phyloP scores from a whole-genome alignment of 2,888 invertebrate species.

The Unio pictorum region DNA sequence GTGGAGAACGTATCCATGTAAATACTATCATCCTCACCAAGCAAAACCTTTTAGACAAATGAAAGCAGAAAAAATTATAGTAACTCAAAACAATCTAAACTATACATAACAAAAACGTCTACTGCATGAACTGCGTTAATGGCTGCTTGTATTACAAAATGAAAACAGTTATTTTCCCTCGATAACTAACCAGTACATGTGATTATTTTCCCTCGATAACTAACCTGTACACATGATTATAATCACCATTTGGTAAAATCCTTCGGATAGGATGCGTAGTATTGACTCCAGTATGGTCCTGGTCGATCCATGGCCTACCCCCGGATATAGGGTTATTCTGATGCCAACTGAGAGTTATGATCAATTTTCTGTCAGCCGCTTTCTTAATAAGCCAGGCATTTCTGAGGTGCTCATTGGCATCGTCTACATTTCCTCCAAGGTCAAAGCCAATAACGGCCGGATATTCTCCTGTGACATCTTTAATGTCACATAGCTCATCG shows the following conservation, averaged over 20 bases:
- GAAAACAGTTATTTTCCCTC: too few species aligned
- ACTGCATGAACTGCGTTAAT: too few species aligned
- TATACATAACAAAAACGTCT: too few species aligned
- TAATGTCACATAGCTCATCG: slow-evolving; percentile 32
- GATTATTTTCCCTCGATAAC: neutral
- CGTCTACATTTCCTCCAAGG: slow-evolving; percentile 7
- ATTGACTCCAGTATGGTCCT: slow-evolving; percentile 12
- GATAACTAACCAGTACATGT: slow-evolving; percentile 14
- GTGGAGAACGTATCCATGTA: too few species aligned
- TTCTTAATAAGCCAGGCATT: slow-evolving; percentile 12
- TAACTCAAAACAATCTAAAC: too few species aligned
- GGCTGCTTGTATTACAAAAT: too few species aligned
- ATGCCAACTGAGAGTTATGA: slow-evolving; percentile 25
- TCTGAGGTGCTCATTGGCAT: slow-evolving; percentile 3
- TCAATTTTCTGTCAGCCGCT: slow-evolving; percentile 18
- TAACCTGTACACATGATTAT: slow-evolving; percentile 18
- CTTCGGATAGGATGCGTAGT: slow-evolving; percentile 14
- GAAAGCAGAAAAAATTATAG: too few species aligned
- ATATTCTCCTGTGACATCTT: slow-evolving; percentile 26
- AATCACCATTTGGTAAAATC: slow-evolving; percentile 24
- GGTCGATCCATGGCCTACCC: slow-evolving; percentile 12
- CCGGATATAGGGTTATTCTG: slow-evolving; percentile 24
- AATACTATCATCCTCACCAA: too few species aligned
- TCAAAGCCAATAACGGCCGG: slow-evolving; percentile 34
- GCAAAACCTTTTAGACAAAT: too few species aligned